Base-by-base conservation (phyloP, 2,797 vertebrate genomes). In the Oreochromis grahami region DNA sequence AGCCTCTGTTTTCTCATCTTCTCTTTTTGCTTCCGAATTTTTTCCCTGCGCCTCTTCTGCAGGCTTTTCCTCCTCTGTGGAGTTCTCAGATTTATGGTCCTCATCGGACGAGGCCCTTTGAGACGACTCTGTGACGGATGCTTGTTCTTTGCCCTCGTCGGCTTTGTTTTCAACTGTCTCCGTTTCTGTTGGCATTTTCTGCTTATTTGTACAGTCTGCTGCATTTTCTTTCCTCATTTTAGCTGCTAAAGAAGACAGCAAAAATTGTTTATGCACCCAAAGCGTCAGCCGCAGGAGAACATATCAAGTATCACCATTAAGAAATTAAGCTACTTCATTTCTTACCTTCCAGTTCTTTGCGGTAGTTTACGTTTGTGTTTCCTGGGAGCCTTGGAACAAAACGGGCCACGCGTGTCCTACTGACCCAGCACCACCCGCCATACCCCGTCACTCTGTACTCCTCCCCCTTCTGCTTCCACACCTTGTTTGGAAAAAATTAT, bases 391-490 rank as follows among this genome's bases (percentile, higher is more conserved):
- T 97, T 19, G 98, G 96, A 74, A 98, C 82, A 93, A 99, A 99
- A 78, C 98, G 97, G 76, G 98, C 96, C 17, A 99, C 97, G 0
- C 97, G 98, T 7, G 98, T 99, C 94, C 98, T 99, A 92, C 98
- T 99, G 93, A 98, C 97, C 98, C 98, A 99, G 93, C 96, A 98
- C 98, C 98, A 99, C 52, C 98, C 98, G 8, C 98, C 98, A 2
- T 99, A 99, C 1, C 98, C 98, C 0, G 98, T 99, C 86, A 99
- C 98, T 92, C 98, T 96, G 87, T 99, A 99, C 89, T 99, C 98
- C 85, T 99, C 98, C 58, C 98, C 98, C 93, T 99, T 99, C 94
- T 99, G 98, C 92, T 99, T 99, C 98, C 98, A 99, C 88, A 99
- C 98, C 98, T 99, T 80, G 2, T 63, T 2, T 38, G 45, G 81